Evolutionary conservation across 1,140 invertebrate genomes (phyloP).

Genomic region (Araneus ventricosus): DNA sequence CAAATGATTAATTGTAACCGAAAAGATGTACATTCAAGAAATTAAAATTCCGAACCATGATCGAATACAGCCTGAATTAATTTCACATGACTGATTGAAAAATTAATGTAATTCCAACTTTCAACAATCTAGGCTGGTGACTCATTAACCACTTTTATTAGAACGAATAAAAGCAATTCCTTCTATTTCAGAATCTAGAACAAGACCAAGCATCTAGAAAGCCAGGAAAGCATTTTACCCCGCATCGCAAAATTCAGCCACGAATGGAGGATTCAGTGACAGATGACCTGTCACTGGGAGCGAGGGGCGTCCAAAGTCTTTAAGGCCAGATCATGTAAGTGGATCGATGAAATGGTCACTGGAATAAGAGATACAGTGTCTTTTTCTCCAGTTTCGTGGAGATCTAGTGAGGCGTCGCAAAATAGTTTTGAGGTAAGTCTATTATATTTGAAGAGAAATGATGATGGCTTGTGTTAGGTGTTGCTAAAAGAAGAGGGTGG

Average conservation of each 20-base stretch:
- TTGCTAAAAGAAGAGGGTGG: background rate
- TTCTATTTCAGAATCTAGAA: too few relatives aligned
- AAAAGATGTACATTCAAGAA: too few relatives aligned
- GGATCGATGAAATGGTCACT: slow-evolving; percentile 35
- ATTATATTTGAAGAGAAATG: background rate
- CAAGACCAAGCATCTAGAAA: too few relatives aligned
- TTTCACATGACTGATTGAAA: too few relatives aligned
- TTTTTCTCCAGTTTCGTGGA: background rate
- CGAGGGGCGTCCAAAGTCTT: slow-evolving; percentile 33
- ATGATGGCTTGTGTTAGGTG: background rate
- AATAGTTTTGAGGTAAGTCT: slow-evolving; percentile 7
- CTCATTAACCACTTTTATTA: too few relatives aligned
- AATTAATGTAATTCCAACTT: too few relatives aligned
- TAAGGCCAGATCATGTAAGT: background rate
- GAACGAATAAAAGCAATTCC: too few relatives aligned
- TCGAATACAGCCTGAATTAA: too few relatives aligned
- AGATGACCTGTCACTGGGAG: slow-evolving; percentile 47
- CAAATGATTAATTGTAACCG: too few relatives aligned
- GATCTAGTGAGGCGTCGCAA: background rate
- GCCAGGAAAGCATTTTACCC: background rate
- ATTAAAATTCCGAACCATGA: too few relatives aligned
- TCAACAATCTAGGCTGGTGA: too few relatives aligned
- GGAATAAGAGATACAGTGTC: background rate
- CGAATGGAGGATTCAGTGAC: background rate
- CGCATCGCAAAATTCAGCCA: background rate